Percentiles rank a stretch among this genome's conserved stretches.
phyloP scores from a whole-genome alignment of 2,888 invertebrate genomes.

The Brachynemurus nebulosus region DNA sequence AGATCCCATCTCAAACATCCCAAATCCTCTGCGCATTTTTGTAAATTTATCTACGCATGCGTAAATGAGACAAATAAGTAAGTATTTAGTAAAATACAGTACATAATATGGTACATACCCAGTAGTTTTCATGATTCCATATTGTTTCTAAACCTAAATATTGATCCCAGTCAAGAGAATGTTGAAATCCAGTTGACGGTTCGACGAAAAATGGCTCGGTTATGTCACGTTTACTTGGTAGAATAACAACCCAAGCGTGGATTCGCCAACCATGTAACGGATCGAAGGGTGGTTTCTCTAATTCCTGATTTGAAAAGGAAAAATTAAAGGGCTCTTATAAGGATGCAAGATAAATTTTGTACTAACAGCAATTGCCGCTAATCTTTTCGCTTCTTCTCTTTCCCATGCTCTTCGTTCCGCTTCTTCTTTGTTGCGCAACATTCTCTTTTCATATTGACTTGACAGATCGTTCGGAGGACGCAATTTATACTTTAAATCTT shows the following conservation, averaged over 20 bases:
- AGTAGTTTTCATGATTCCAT: slow-evolving; percentile 80
- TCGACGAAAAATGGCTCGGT: slow-evolving; percentile 66
- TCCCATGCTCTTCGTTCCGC: slow-evolving; percentile 27
- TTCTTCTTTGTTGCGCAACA: slow-evolving; percentile 34
- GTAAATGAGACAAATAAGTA: no score
- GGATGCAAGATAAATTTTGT: background rate
- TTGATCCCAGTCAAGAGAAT: slow-evolving; percentile 39
- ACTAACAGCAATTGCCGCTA: slow-evolving; percentile 13
- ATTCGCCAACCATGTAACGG: slow-evolving; percentile 51
- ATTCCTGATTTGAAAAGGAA: slow-evolving; percentile 32
- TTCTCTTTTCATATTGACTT: slow-evolving; percentile 41
- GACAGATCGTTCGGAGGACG: slow-evolving; percentile 38
- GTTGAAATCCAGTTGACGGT: slow-evolving; percentile 59
- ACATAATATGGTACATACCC: slow-evolving; percentile 39
- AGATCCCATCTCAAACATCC: slow-evolving; percentile 47
- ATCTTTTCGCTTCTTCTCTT: slow-evolving; percentile 24
- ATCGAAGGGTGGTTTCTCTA: slow-evolving; percentile 51
- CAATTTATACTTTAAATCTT: slow-evolving; percentile 34
- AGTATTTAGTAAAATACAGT: no score
- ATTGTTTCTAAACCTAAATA: slow-evolving; percentile 71
- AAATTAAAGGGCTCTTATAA: background rate
- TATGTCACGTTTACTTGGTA: slow-evolving; percentile 42
- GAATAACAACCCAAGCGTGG: slow-evolving; percentile 74
- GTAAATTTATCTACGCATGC: slow-evolving; percentile 47
- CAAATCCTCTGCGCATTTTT: slow-evolving; percentile 37